A percentile compares a stretch with the other conserved stretches of the same genome.
Conservation (phyloP, 2,113 vertebrate genomes). For the Bubo bubo region DNA sequence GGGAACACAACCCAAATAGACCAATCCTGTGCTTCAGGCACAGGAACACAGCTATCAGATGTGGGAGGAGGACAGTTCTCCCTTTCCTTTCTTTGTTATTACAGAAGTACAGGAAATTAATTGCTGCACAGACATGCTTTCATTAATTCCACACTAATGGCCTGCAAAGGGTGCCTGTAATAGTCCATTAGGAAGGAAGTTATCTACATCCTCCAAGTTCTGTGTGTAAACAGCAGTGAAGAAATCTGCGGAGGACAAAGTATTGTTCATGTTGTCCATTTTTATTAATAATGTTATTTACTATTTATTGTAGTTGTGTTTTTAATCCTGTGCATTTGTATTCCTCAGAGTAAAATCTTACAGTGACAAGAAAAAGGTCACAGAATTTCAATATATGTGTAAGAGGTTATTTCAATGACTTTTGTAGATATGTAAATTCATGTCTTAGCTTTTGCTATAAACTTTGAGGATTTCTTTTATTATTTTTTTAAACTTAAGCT, state of each 20-base stretch:
- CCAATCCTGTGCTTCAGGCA: neutral
- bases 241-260: neutral
- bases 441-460: neutral
- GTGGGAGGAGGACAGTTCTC: neutral
- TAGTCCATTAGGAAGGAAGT: constrained; percentile 11
- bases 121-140: neutral
- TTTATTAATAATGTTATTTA: neutral
- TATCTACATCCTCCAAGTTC: neutral
- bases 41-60: constrained; percentile 2
- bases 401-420: neutral
- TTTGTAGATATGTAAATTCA: neutral
- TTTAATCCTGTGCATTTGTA: neutral
- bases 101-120: constrained; percentile 45
- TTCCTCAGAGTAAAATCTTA: neutral
- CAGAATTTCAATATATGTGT: neutral
- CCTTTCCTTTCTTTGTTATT: constrained; percentile 48
- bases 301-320: neutral
- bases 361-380: neutral
- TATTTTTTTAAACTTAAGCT: neutral
- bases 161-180: neutral
- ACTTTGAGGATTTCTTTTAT: neutral
- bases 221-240: neutral
- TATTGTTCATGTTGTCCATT: neutral
- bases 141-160: constrained; percentile 40
- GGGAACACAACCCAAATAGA: neutral